Evolutionary conservation across 2,797 vertebrate genomes (phyloP), one percentile per base, ranked within the genome.

Genomic region (Nasua narica): DNA sequence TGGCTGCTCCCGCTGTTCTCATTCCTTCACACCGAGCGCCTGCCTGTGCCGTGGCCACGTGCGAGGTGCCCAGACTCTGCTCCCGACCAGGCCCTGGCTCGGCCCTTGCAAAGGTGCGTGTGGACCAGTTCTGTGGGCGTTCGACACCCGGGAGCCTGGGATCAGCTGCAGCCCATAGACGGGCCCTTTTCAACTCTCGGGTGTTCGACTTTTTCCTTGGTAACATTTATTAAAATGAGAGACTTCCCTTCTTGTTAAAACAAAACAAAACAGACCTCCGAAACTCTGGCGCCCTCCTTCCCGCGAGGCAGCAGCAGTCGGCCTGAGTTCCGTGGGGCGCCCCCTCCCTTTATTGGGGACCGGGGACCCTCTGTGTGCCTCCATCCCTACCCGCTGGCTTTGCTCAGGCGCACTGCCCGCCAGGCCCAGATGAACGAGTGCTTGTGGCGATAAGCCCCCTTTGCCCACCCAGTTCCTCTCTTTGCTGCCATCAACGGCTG

Each of bases 201-300:
- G 21, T 89, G n/a, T 46, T 89, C 32, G 52, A 19, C 50, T 58
- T 95, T 90, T 52, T 76, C 54, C 32, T 94, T 81, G 32, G 37
- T 90, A 76, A 67, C 58, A 13, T 70, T 82, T 67, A 46, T 48
- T 43, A 10, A 86, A 86, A 48, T 40, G n/a, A 81, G 50, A 76
- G 67, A 48, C 48, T 46, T 19, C 10, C 29, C 25, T 65, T 93
- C 86, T 77, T 90, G 2, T 77, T 18, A 85, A 91, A 76, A 94
- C 52, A 12, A 78, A 35, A 82, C n/a, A 87, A 43, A 32, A 18
- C 14, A 43, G 12, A 27, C 27, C 54, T 79, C 14, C 52, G 2
- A 52, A 65, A 15, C 37, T 50, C 52, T 89, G 32, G 40, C 3
- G 11, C 13, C 69, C 72, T 46, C 35, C 9, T 37, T 52, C 54